Conservation (phyloP, 1,140 invertebrate species). For the Halotydeus destructor region DNA sequence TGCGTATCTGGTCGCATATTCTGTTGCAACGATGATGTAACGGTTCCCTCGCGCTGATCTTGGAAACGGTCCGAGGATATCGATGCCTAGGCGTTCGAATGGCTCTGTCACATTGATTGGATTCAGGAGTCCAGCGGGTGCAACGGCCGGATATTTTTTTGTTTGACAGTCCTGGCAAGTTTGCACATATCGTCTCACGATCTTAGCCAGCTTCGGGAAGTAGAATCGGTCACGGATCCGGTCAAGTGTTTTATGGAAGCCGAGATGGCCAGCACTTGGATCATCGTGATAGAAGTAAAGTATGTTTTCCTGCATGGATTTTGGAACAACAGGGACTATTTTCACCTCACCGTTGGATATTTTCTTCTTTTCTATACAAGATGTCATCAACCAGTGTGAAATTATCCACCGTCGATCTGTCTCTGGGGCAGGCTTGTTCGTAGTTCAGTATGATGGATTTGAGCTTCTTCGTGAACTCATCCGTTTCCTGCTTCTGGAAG, state of each 20-base stretch:
- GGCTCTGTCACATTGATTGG: conserved; percentile 11
- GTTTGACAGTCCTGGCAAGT: conserved; percentile 6
- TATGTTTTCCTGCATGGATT: neutral
- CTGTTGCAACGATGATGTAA: conserved; percentile 18
- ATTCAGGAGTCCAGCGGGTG: conserved; percentile 4
- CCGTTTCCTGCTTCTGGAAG: neutral
- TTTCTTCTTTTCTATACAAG: neutral
- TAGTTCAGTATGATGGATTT: neutral
- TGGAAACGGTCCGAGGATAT: conserved; percentile 18
- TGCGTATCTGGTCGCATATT: conserved; percentile 19
- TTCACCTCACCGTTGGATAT: neutral
- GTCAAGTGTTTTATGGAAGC: neutral
- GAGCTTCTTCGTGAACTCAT: neutral
- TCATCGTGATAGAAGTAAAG: conserved; percentile 3
- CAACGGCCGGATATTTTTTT: neutral
- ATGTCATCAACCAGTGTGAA: neutral
- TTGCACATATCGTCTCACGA: neutral
- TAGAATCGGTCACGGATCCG: neutral
- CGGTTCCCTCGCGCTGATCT: conserved; percentile 14
- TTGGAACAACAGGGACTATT: conserved; percentile 1
- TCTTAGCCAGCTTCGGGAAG: conserved; percentile 3
- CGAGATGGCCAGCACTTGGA: conserved; percentile 3
- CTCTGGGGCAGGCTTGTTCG: neutral
- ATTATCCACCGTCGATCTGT: neutral
- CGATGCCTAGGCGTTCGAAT: conserved; percentile 18